Percentiles rank a stretch among this genome's conserved stretches.
These are phyloP conservation scores for Oedothorax gibbosus DNA, from an alignment of 1,140 invertebrate species.

Conservation along the genomic window DNA sequence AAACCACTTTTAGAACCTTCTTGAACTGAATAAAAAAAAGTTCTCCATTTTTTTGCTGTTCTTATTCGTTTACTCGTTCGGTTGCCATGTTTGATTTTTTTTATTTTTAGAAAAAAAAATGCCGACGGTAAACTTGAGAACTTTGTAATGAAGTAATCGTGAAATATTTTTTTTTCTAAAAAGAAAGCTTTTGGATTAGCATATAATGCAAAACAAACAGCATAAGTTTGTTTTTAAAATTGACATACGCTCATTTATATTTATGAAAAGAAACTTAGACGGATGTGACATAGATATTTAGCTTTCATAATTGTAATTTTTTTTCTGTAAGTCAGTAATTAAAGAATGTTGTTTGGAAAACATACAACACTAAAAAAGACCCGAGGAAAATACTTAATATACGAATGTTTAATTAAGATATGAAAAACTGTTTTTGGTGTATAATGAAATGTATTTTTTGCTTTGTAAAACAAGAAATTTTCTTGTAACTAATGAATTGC, in stretches of 20 bases:
- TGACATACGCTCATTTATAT: constrained; percentile 25
- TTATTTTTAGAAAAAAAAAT: constrained; percentile 2
- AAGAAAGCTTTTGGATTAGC: constrained; percentile 5
- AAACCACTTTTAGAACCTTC: constrained; percentile 31
- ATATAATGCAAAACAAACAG: constrained; percentile 13
- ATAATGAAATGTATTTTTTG: too few relatives aligned
- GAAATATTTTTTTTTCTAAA: not conserved
- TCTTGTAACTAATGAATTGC: too few relatives aligned
- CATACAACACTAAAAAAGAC: too few relatives aligned
- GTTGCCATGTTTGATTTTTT: constrained; percentile 10
- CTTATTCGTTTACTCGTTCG: constrained; percentile 22
- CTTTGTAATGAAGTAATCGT: constrained; percentile 29
- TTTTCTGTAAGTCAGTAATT: too few relatives aligned
- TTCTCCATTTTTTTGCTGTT: constrained; percentile 1
- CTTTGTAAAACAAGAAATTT: too few relatives aligned
- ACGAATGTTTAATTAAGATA: too few relatives aligned
- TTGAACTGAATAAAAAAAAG: constrained; percentile 28
- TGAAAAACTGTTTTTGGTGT: too few relatives aligned
- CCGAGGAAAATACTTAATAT: too few relatives aligned
- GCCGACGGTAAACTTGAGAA: constrained; percentile 12
- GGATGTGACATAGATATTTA: too few relatives aligned
- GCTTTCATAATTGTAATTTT: too few relatives aligned
- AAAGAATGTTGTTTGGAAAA: too few relatives aligned
- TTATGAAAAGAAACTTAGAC: constrained; percentile 2
- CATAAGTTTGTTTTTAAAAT: not conserved